Percentiles rank a stretch among this genome's conserved stretches.
Evolutionary conservation across 2,888 invertebrate species (phyloP).

Genomic region (Brachypalpus laphriformis): DNA sequence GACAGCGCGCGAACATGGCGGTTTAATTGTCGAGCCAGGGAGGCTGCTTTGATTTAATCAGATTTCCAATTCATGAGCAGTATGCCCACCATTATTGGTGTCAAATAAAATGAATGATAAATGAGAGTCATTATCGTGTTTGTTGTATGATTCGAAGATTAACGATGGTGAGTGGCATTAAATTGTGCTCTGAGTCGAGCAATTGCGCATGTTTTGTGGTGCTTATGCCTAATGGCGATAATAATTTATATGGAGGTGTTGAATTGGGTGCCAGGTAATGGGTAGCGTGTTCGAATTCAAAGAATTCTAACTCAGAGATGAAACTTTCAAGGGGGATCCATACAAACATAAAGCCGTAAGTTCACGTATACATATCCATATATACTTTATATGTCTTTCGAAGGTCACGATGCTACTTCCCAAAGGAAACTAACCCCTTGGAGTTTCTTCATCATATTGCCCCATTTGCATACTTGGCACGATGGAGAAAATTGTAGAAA

Average conservation of each 20-base stretch:
- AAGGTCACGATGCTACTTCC: too few species aligned
- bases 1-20: neutral
- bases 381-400: too few species aligned
- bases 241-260: neutral
- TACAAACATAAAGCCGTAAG: too few species aligned
- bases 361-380: too few species aligned
- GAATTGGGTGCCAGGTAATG: neutral
- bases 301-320: too few species aligned
- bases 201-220: conserved; percentile 31
- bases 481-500: too few species aligned
- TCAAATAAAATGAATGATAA: conserved; percentile 58
- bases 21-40: conserved; percentile 37
- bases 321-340: too few species aligned
- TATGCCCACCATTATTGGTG: conserved; percentile 11
- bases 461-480: too few species aligned
- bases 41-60: conserved; percentile 1
- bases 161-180: conserved; percentile 48
- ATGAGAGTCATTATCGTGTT: conserved; percentile 46
- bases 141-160: conserved; percentile 45
- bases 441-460: too few species aligned
- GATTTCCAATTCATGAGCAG: conserved; percentile 7
- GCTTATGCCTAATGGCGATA: too few species aligned
- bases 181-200: conserved; percentile 26
- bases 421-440: too few species aligned
- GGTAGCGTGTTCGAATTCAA: neutral